Evolutionary conservation across 1,140 invertebrate genomes (phyloP).

Genomic region (Cardiocondyla obscurior): DNA sequence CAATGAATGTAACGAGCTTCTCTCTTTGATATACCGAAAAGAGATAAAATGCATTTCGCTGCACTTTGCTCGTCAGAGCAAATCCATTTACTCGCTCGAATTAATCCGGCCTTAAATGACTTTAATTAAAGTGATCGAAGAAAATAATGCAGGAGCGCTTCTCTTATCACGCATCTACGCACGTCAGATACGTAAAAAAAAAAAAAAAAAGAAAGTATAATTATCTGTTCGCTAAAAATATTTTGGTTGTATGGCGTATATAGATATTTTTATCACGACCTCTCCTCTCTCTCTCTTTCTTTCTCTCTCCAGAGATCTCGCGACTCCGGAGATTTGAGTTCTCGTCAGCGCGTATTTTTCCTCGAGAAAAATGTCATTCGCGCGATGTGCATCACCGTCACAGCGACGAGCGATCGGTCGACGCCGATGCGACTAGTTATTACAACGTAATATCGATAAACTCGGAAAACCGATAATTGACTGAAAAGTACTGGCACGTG

Average conservation of each 20-base stretch:
- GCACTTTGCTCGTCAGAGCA: neutral
- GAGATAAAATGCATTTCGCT: neutral
- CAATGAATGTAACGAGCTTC: neutral
- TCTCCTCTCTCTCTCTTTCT: neutral
- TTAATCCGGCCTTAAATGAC: neutral
- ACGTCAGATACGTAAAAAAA: neutral
- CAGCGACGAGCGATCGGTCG: slow-evolving; percentile 6
- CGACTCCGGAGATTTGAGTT: slow-evolving; percentile 12
- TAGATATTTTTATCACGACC: slow-evolving; percentile 50
- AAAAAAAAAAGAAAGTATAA: slow-evolving; percentile 31
- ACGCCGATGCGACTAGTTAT: slow-evolving; percentile 25
- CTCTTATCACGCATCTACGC: neutral
- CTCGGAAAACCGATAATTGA: slow-evolving; percentile 47
- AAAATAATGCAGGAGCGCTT: neutral
- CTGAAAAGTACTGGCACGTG: slow-evolving; percentile 34
- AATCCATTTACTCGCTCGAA: neutral
- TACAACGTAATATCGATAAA: slow-evolving; percentile 21
- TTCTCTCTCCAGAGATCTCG: neutral
- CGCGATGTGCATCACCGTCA: neutral
- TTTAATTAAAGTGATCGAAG: neutral
- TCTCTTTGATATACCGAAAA: neutral
- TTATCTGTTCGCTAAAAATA: slow-evolving; percentile 50
- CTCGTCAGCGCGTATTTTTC: slow-evolving; percentile 17
- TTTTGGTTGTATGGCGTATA: slow-evolving; percentile 19
- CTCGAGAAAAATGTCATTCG: slow-evolving; percentile 16